Percentiles rank a stretch among this genome's conserved stretches.
Evolutionary conservation across 2,888 invertebrate species (phyloP).

Genomic region (Lagria hirta): DNA sequence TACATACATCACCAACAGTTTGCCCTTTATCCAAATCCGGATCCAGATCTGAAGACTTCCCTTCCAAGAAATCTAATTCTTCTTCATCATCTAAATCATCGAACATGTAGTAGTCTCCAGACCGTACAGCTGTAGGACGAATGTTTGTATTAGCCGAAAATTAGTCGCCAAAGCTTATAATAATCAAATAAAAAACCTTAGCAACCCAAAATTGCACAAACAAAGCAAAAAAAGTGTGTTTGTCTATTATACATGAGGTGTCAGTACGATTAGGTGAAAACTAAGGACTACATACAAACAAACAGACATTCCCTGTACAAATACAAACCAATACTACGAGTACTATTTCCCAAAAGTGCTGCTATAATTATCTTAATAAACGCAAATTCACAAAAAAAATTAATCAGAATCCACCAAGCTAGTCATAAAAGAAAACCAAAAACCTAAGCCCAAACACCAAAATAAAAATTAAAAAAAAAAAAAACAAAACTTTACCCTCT

Average conservation of each 20-base stretch:
- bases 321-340: no score
- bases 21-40: conserved; percentile 33
- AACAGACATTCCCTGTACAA: no score
- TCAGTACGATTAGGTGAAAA: no score
- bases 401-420: conserved; percentile 7
- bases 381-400: conserved; percentile 1
- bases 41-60: conserved; percentile 36
- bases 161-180: conserved; percentile 22
- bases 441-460: conserved; percentile 30
- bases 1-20: conserved; percentile 44
- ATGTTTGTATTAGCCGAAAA: conserved; percentile 27
- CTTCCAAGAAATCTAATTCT: conserved; percentile 62
- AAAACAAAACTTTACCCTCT: conserved; percentile 55
- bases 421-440: no score
- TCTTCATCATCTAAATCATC: conserved; percentile 88
- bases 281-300: no score
- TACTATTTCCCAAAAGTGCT: no score
- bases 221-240: background rate
- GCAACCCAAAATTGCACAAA: background rate
- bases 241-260: no score
- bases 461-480: conserved; percentile 14
- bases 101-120: conserved; percentile 99
- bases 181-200: conserved; percentile 2
- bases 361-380: no score
- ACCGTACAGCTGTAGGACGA: conserved; percentile 80